Base-by-base conservation (phyloP, 2,888 invertebrate species). In the Diogma glabrata region DNA sequence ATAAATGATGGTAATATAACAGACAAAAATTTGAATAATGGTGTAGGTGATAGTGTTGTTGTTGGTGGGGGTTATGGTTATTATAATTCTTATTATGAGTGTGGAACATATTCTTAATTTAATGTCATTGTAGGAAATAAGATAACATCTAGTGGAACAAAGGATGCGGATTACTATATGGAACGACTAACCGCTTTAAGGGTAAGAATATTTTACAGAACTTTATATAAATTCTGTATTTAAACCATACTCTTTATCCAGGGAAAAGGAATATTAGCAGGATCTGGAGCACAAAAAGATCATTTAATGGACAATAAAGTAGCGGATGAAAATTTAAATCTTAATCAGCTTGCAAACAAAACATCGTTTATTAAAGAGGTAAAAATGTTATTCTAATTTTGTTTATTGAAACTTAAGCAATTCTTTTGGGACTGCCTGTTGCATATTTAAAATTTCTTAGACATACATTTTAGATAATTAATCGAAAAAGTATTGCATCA, bases 141-240 rank as follows among this genome's bases (percentile, higher is more conserved):
- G 33, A 43, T n/a, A 8, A 36, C 16, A n/a, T 33, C 43, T 3
- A 22, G 17, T 22, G 22, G 20, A 22, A 9, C 22, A 20, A 67
- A 63, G 53, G 64, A 69, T 59, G 64, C 70, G 4, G 70, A 69
- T 17, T 66, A 64, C 53, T 70, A 70, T 68, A 67, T 70, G 67
- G 67, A 67, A 52, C 64, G 66, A 22, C 57, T 70, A 23, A 64
- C 68, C 55, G 61, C 61, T 46, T 57, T 69, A 45, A 63, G 59
- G 57, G 61, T 60, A 12, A 62, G 58, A 51, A 16, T 14, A 16
- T 16, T 4, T 14, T 36, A 14, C 2, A 36, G 3, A 36, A 36
- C 3, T 36, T 36, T 36, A 14, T 14, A 14, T 38, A 38, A 38
- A 14, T 14, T 14, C 9, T 38, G 7, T 12, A 14, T 14, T 7